These are phyloP conservation scores for Cheilosia grossa DNA, from an alignment of 2,888 invertebrate genomes.

Conservation along the genomic window DNA sequence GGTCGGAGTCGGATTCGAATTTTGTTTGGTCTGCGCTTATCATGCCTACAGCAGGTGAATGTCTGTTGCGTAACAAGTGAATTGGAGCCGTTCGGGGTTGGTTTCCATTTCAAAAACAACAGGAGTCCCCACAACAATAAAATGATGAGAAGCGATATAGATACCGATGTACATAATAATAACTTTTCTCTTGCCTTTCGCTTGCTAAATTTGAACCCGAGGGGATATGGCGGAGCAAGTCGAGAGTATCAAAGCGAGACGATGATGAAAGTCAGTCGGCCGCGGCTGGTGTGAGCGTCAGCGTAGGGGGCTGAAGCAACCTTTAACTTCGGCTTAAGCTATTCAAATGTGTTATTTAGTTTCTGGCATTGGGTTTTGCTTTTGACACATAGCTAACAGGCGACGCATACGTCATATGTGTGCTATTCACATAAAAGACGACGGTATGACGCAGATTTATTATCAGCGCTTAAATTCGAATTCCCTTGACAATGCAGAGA, in stretches of 20 bases:
- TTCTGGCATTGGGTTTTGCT: too few relatives aligned
- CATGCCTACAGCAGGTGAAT: conserved; percentile 23
- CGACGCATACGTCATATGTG: too few relatives aligned
- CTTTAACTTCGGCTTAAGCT: too few relatives aligned
- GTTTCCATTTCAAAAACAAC: conserved; percentile 18
- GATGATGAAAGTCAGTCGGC: conserved; percentile 25
- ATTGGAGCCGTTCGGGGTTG: not conserved
- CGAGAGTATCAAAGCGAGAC: conserved; percentile 66
- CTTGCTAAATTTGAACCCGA: conserved; percentile 42
- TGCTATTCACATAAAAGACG: too few relatives aligned
- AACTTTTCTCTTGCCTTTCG: conserved; percentile 39
- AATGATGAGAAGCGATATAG: conserved; percentile 10
- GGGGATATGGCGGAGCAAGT: conserved; percentile 33
- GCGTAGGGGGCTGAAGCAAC: not conserved
- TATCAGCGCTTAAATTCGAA: too few relatives aligned
- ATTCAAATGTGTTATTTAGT: too few relatives aligned
- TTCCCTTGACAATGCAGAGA: too few relatives aligned
- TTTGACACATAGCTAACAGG: too few relatives aligned
- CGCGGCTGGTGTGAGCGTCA: not conserved
- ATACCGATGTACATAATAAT: conserved; percentile 17
- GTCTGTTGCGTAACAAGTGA: conserved; percentile 14
- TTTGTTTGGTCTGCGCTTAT: not conserved
- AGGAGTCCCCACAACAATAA: conserved; percentile 4
- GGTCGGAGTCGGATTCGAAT: conserved; percentile 35
- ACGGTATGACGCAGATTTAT: too few relatives aligned